These are phyloP conservation scores for Laticauda laticaudata DNA, from an alignment of 2,113 vertebrate genomes.

Conservation along the genomic window DNA sequence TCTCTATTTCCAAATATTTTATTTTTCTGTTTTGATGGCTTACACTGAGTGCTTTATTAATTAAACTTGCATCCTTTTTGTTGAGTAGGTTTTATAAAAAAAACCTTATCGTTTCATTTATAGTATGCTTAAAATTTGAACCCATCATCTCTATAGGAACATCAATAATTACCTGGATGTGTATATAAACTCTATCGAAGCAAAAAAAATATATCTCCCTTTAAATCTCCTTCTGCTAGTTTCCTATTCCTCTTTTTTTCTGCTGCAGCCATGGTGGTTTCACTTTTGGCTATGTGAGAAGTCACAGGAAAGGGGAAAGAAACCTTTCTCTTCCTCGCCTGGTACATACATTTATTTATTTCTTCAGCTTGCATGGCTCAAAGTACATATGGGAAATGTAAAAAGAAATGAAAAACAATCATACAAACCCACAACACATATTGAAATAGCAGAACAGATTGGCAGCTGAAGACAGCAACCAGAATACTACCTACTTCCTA, in stretches of 20 bases:
- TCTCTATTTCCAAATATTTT: not conserved
- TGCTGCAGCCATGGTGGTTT: not conserved
- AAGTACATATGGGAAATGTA: not conserved
- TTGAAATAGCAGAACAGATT: not conserved
- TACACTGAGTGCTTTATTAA: not conserved
- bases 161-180: not conserved
- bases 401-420: not conserved
- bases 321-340: not conserved
- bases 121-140: not conserved
- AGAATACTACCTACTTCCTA: not conserved
- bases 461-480: not conserved
- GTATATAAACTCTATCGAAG: not conserved
- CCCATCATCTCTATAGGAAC: not conserved
- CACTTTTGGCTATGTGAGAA: not conserved
- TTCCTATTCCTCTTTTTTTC: not conserved
- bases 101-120: not conserved
- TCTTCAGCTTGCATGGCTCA: not conserved
- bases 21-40: not conserved
- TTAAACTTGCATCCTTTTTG: not conserved
- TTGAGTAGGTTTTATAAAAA: not conserved
- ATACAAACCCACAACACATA: not conserved
- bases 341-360: not conserved
- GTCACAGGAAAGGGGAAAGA: not conserved
- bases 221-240: not conserved
- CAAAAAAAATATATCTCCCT: not conserved